Conservation (phyloP, 2,888 invertebrate species). For the Nysson spinosus region DNA sequence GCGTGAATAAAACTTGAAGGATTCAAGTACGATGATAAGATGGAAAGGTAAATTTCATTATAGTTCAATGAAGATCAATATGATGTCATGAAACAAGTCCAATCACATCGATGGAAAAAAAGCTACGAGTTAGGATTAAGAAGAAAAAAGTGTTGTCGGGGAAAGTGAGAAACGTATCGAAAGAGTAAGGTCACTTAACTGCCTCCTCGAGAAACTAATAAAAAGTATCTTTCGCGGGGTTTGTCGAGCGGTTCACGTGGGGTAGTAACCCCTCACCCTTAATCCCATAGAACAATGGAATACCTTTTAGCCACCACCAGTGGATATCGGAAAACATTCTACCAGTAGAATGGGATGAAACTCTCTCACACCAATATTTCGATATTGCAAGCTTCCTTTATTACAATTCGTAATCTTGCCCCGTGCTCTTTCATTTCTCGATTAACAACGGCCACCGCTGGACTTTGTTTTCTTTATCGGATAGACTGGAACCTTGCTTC, state of each 20-base stretch:
- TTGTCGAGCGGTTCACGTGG: conserved; percentile 25
- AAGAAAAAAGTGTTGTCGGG: conserved; percentile 4
- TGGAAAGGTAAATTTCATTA: too few relatives aligned
- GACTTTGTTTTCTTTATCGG: neutral
- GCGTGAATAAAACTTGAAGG: too few relatives aligned
- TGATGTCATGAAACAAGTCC: conserved; percentile 12
- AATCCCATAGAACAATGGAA: conserved; percentile 47
- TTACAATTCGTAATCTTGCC: conserved; percentile 54
- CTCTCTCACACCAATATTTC: conserved; percentile 32
- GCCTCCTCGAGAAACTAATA: conserved; percentile 69
- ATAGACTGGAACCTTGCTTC: too few relatives aligned
- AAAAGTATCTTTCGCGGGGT: conserved; percentile 58
- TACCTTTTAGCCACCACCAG: conserved; percentile 41
- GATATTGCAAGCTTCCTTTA: conserved; percentile 61
- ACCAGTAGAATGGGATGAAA: conserved; percentile 28
- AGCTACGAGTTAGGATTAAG: neutral
- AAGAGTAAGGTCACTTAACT: conserved; percentile 59
- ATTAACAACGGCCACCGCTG: conserved; percentile 3
- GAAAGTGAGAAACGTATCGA: conserved; percentile 18
- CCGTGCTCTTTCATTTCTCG: conserved; percentile 4
- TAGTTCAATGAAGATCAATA: conserved; percentile 44
- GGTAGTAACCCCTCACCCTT: conserved; percentile 9
- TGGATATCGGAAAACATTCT: conserved; percentile 43
- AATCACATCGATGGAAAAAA: conserved; percentile 1
- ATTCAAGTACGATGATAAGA: too few relatives aligned